Evolutionary conservation across 53 echinoderm and acorn worm species (phyloP).

Genomic region (Hippasteria phrygiana): DNA sequence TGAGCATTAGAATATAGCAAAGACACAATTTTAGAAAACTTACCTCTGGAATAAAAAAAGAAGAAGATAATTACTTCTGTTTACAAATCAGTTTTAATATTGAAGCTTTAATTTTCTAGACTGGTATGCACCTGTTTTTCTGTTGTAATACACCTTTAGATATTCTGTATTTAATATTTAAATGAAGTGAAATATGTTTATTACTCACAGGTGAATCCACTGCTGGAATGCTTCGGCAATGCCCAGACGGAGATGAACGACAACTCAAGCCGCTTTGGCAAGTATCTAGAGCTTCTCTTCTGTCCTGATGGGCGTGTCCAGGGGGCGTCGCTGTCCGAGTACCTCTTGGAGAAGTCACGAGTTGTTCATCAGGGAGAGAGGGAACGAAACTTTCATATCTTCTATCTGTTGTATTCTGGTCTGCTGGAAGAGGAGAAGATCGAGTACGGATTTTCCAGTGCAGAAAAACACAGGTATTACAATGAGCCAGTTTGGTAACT

Average conservation of each 20-base stretch:
- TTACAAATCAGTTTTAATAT: no score
- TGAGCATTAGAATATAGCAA: no score
- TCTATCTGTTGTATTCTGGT: constrained; percentile 91
- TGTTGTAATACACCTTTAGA: no score
- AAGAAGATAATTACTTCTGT: no score
- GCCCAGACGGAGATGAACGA: constrained; percentile 96
- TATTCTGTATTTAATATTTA: background rate
- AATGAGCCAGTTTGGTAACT: no score
- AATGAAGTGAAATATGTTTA: background rate
- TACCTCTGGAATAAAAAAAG: no score
- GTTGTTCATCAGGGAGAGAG: constrained; percentile 83
- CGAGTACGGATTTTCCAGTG: constrained; percentile 71
- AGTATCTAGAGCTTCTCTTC: constrained; percentile 86
- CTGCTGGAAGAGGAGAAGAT: constrained; percentile 78
- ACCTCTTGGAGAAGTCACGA: constrained; percentile 93
- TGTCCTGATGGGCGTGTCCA: constrained; percentile 77
- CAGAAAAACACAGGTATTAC: constrained; percentile 78
- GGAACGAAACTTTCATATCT: constrained; percentile 96
- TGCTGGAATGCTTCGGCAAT: constrained; percentile 95
- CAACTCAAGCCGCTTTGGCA: constrained; percentile 97
- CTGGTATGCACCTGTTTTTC: no score
- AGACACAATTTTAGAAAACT: no score
- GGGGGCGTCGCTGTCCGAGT: constrained; percentile 88
- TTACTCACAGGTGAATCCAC: constrained; percentile 81
- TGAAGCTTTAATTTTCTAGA: no score